Base-by-base conservation (phyloP, 1,140 invertebrate genomes). In the Pseudomyrmex concolor region DNA sequence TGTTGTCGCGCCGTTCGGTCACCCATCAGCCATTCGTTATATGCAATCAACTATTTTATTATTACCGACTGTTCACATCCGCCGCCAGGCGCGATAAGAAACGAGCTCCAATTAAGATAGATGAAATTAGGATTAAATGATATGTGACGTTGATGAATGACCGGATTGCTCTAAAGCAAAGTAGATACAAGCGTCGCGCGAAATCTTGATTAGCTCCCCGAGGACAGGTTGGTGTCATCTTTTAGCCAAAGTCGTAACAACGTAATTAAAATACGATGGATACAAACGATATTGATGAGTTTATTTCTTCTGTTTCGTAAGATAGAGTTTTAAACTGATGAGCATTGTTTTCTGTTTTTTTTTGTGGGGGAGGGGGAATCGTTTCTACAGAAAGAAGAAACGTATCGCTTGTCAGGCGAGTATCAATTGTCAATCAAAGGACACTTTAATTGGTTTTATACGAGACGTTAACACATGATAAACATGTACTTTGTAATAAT, bases 121-220 rank as follows among this genome's bases (percentile, higher is more conserved):
- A 48, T 57, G 13, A 57, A 78, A 57, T 68, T 67, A 34, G 22
- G 34, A 34, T 34, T 34, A 34, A 34, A 15, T 9, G 17, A 19
- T 15, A 45, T 9, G n/a, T 8, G 50, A 51, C 13, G 50, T 13
- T 67, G 60, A 64, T 51, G 15, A 64, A 73, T 48, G 48, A 51
- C 51, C 19, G 13, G 48, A 67, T 66, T 13, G 34, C 48, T 25
- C 43, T 67, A 34, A 7, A 0, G 34, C 34, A 34, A 34, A 34
- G 34, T 34, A 34, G 34, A 34, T 50, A n/a, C 43, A 43, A 77
- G 45, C 43, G 25, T 55, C 17, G 13, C 64, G 62, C 9, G 13
- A 67, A 51, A 77, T 55, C 17, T 68, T 77, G 51, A 68, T 77
- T 67, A 66, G 60, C 34, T 68, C 54, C 5, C 48, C 12, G 19